phyloP scores from a whole-genome alignment of 1,140 invertebrate genomes.

The Eurosta solidaginis region DNA sequence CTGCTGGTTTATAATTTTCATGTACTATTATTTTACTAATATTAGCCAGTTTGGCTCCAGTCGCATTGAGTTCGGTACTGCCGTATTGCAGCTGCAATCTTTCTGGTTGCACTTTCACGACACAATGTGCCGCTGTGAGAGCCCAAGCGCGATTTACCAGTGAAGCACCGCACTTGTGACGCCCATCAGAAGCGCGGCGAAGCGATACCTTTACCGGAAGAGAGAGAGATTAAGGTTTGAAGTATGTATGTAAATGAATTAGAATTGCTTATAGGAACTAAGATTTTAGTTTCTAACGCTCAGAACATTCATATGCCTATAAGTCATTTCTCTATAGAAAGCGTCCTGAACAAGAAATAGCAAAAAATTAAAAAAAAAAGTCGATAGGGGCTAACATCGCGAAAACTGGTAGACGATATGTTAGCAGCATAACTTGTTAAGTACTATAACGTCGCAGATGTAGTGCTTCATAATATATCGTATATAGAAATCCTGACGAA shows the following conservation, averaged over 20 bases:
- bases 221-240: background rate
- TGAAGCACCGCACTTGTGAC: constrained; percentile 53
- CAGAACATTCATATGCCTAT: no score
- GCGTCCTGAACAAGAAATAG: no score
- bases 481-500: no score
- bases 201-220: constrained; percentile 41
- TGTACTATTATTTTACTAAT: constrained; percentile 47
- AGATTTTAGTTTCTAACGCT: no score
- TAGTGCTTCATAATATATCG: no score
- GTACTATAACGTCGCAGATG: no score
- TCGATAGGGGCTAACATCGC: no score
- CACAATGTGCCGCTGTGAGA: constrained; percentile 53
- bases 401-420: no score
- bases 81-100: constrained; percentile 48
- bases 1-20: constrained; percentile 45
- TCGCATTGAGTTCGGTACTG: constrained; percentile 39
- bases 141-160: constrained; percentile 51
- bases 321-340: no score
- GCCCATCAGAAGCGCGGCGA: constrained; percentile 43
- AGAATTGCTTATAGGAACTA: background rate
- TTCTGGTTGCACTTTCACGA: constrained; percentile 32
- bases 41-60: constrained; percentile 40
- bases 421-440: no score
- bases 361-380: no score
- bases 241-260: background rate